Conservation (phyloP, 2,888 invertebrate species). For the Zhuqinia jingwanae region DNA sequence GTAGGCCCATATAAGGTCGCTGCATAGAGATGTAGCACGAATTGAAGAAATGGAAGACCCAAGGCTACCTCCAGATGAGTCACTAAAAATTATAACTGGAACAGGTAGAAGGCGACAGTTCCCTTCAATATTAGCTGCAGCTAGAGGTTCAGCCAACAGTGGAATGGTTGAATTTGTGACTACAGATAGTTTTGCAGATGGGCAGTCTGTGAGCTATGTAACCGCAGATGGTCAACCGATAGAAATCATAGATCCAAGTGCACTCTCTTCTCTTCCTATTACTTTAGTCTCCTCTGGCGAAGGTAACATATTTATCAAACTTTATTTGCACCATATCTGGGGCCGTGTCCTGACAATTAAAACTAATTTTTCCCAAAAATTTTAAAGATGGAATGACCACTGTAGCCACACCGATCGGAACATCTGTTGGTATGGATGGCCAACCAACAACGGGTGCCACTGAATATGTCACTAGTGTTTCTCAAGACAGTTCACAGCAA, state of each 20-base stretch:
- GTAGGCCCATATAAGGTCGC: constrained; percentile 85
- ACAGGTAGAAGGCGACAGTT: constrained; percentile 73
- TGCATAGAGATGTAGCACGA: constrained; percentile 85
- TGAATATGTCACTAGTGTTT: constrained; percentile 68
- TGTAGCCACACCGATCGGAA: constrained; percentile 84
- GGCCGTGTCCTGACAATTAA: no score
- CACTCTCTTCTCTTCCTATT: constrained; percentile 69
- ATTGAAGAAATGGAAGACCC: constrained; percentile 82
- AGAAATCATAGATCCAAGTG: constrained; percentile 74
- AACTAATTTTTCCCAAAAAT: background rate
- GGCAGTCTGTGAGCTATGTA: constrained; percentile 73
- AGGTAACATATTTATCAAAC: constrained; percentile 55
- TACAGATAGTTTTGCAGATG: constrained; percentile 56
- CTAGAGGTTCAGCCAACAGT: constrained; percentile 32
- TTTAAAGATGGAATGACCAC: constrained; percentile 83
- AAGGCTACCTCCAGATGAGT: constrained; percentile 74
- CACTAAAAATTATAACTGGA: constrained; percentile 62
- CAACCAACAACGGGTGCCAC: constrained; percentile 59
- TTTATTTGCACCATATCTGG: no score
- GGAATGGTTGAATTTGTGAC: constrained; percentile 65
- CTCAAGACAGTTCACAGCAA: constrained; percentile 76
- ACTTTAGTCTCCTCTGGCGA: constrained; percentile 76
- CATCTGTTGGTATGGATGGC: constrained; percentile 84
- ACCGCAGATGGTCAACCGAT: constrained; percentile 77
- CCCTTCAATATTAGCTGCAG: constrained; percentile 73